These are phyloP conservation scores for Lochmaea crataegi DNA, from an alignment of 2,888 invertebrate genomes.

Conservation along the genomic window DNA sequence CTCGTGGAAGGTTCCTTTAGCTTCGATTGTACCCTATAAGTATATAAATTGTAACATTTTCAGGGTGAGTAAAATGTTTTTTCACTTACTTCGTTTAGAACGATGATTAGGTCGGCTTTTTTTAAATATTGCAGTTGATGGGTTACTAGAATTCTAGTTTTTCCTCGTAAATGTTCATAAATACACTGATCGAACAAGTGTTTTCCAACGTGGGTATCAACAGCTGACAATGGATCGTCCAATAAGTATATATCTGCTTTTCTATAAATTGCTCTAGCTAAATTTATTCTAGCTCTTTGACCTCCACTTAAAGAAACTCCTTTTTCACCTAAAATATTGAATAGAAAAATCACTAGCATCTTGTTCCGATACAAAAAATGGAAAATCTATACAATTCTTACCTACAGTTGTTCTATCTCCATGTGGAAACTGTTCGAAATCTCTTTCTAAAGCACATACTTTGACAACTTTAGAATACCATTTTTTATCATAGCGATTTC, in stretches of 20 bases:
- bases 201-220: conserved; percentile 81
- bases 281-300: conserved; percentile 82
- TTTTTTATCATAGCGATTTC: conserved; percentile 65
- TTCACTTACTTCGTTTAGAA: conserved; percentile 67
- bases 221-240: conserved; percentile 85
- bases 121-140: conserved; percentile 77
- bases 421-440: conserved; percentile 72
- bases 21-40: conserved; percentile 63
- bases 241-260: conserved; percentile 81
- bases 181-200: conserved; percentile 83
- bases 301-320: conserved; percentile 84
- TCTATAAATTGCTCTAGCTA: conserved; percentile 82
- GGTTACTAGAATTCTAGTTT: conserved; percentile 75
- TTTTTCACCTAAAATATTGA: conserved; percentile 69
- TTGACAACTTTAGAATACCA: conserved; percentile 68
- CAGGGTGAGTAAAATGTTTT: not conserved
- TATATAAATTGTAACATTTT: conserved; percentile 20
- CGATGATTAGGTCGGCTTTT: conserved; percentile 68
- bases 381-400: not conserved
- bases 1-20: conserved; percentile 64
- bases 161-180: conserved; percentile 67
- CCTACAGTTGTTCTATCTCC: conserved; percentile 67
- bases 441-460: conserved; percentile 73
- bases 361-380: too few species aligned
- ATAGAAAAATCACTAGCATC: not conserved